Conservation (phyloP, 2,797 vertebrate genomes). For the Xenentodon cancila region DNA sequence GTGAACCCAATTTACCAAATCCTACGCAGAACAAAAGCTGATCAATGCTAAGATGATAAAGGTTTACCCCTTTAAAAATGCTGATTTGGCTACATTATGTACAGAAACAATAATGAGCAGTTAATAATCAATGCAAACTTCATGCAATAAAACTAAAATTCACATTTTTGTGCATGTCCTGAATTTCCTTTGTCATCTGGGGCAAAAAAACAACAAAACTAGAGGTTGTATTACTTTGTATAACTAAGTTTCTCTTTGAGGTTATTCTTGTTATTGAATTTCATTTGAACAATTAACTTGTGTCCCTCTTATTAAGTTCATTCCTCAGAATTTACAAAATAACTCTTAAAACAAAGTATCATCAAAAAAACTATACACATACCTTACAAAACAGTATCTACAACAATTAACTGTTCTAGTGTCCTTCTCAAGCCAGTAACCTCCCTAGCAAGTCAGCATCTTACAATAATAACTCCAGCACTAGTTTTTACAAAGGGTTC, state of each 20-base stretch:
- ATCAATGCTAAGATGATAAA: too few relatives aligned
- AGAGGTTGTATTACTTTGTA: neutral
- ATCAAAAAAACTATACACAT: neutral
- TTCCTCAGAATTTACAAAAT: too few relatives aligned
- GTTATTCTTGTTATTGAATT: too few relatives aligned
- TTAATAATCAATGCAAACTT: constrained; percentile 7
- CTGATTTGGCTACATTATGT: too few relatives aligned
- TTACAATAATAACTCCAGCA: neutral
- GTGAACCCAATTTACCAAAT: too few relatives aligned
- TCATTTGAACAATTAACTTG: too few relatives aligned
- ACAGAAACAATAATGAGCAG: too few relatives aligned
- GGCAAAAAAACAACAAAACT: too few relatives aligned
- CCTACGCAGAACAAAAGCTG: too few relatives aligned
- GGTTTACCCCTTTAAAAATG: too few relatives aligned
- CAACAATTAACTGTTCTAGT: neutral
- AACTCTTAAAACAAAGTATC: neutral
- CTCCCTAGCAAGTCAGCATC: neutral
- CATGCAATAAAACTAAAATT: constrained; percentile 9
- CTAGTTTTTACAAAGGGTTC: neutral
- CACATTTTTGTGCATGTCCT: constrained; percentile 5
- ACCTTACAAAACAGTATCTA: neutral
- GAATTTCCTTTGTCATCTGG: too few relatives aligned
- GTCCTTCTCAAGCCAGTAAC: neutral
- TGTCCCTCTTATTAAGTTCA: too few relatives aligned
- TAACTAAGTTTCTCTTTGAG: neutral